A percentile compares a stretch with the other conserved stretches of the same genome.
phyloP scores from a whole-genome alignment of 30 jellyfish, hydroid and myxozoan species.

The Catostylus mosaicus region DNA sequence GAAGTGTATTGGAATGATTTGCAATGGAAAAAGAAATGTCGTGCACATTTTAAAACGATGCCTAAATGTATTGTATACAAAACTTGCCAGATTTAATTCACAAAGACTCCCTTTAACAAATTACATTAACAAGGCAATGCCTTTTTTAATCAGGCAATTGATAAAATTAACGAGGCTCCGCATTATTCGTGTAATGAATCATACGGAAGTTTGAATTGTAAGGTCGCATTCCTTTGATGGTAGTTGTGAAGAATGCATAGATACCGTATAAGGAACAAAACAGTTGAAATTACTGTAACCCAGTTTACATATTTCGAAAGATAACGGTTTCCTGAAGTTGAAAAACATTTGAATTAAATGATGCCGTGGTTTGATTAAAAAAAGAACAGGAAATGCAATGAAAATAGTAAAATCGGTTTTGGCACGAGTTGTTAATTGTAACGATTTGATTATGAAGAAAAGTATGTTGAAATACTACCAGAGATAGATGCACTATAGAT shows the following conservation, averaged over 20 bases:
- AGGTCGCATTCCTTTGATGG: not conserved
- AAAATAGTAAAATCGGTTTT: not conserved
- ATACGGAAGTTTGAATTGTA: not conserved
- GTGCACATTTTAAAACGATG: too few relatives aligned
- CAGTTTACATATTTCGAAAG: not conserved
- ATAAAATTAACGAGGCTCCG: constrained; percentile 2
- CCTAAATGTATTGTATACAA: not conserved
- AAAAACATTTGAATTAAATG: not conserved
- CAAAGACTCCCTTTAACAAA: not conserved
- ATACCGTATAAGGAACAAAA: not conserved
- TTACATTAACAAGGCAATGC: not conserved
- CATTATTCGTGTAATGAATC: not conserved
- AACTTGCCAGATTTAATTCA: not conserved
- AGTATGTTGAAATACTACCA: too few relatives aligned
- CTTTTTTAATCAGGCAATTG: not conserved
- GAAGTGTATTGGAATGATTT: too few relatives aligned
- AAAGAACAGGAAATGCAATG: not conserved
- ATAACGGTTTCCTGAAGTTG: not conserved
- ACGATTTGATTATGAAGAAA: too few relatives aligned
- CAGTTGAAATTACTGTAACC: not conserved
- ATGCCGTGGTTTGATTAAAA: not conserved
- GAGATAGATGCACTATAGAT: too few relatives aligned
- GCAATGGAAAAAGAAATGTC: too few relatives aligned
- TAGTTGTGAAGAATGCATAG: not conserved
- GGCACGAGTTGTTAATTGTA: too few relatives aligned